Evolutionary conservation across 1,140 invertebrate species (phyloP).

Genomic region (Drosophila lini): DNA sequence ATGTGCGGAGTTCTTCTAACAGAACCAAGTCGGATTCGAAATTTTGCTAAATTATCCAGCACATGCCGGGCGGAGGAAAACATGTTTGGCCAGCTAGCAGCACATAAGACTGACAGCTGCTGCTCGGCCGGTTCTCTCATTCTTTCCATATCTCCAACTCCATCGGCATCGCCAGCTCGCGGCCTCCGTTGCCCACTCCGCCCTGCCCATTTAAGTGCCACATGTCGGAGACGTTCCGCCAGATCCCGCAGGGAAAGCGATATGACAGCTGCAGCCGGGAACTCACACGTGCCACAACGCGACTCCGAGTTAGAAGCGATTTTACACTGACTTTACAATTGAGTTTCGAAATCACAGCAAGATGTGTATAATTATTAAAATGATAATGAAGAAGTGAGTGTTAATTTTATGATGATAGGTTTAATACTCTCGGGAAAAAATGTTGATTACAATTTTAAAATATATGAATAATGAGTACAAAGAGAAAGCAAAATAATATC

Average conservation of each 20-base stretch:
- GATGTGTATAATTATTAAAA: not conserved
- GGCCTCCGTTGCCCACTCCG: slow-evolving; percentile 6
- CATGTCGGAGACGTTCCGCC: slow-evolving; percentile 54
- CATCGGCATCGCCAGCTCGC: slow-evolving; percentile 1
- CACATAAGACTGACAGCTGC: slow-evolving; percentile 72
- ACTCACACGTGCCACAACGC: slow-evolving; percentile 52
- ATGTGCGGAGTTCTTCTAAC: slow-evolving; percentile 39
- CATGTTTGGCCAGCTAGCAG: slow-evolving; percentile 60
- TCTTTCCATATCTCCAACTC: slow-evolving; percentile 21
- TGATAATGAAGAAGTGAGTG: not conserved
- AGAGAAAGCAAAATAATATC: not conserved
- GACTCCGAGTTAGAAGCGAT: slow-evolving; percentile 45
- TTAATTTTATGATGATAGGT: not conserved
- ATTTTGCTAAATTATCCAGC: slow-evolving; percentile 60
- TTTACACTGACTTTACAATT: slow-evolving; percentile 59
- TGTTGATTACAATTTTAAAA: not conserved
- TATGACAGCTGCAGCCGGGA: slow-evolving; percentile 55
- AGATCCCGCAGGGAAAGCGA: slow-evolving; percentile 46
- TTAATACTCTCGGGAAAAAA: not conserved
- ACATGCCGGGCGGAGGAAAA: slow-evolving; percentile 42
- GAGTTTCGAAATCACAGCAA: not conserved
- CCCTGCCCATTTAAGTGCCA: slow-evolving; percentile 72
- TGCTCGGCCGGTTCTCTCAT: slow-evolving; percentile 33
- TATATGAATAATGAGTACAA: not conserved
- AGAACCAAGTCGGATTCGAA: slow-evolving; percentile 42